Evolutionary conservation across 2,797 vertebrate species (phyloP).

Genomic region (Danio tinwini): DNA sequence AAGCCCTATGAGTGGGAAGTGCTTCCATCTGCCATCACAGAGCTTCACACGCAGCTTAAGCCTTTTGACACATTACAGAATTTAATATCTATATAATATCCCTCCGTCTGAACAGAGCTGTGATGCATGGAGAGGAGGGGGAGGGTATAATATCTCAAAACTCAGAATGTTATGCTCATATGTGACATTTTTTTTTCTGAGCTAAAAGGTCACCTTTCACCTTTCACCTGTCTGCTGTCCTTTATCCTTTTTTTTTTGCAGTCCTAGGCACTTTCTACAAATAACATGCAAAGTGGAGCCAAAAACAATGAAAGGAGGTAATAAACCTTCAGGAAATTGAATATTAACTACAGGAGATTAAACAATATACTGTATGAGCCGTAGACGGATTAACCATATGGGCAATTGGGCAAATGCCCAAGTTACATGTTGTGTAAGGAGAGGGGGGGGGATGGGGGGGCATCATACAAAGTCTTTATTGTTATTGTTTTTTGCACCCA

Average conservation of each 20-base stretch:
- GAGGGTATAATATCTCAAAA: slow-evolving; percentile 14
- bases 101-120: slow-evolving; percentile 19
- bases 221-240: slow-evolving; percentile 7
- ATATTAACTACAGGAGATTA: background rate
- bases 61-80: slow-evolving; percentile 51
- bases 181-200: background rate
- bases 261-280: background rate
- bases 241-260: background rate
- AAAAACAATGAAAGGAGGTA: background rate
- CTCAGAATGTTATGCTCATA: background rate
- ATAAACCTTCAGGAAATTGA: background rate
- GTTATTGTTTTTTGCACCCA: too few relatives aligned
- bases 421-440: too few relatives aligned
- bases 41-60: slow-evolving; percentile 48
- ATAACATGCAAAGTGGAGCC: background rate
- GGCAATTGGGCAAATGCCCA: too few relatives aligned
- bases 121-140: slow-evolving; percentile 8
- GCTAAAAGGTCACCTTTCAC: slow-evolving; percentile 19
- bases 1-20: slow-evolving; percentile 48
- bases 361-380: too few relatives aligned
- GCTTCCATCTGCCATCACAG: slow-evolving; percentile 54
- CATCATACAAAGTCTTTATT: too few relatives aligned
- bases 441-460: too few relatives aligned
- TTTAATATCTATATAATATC: slow-evolving; percentile 54
- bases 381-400: too few relatives aligned